Evolutionary conservation across 2,888 invertebrate species (phyloP).

Genomic region (Neelides folsomi): DNA sequence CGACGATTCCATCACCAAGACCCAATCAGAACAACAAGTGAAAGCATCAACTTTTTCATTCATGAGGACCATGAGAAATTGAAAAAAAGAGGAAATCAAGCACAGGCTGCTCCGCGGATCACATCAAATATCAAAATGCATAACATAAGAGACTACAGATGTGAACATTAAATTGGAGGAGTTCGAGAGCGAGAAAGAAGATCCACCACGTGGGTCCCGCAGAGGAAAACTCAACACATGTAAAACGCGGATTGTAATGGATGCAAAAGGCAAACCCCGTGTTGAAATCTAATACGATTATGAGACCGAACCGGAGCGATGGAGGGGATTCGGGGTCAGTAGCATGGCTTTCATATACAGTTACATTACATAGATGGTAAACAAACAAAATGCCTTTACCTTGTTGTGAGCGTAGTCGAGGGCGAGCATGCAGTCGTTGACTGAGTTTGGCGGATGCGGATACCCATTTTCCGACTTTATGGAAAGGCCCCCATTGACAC

Average conservation of each 20-base stretch:
- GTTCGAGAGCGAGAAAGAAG: slow-evolving; percentile 15
- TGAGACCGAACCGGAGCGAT: background rate
- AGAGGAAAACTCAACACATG: slow-evolving; percentile 13
- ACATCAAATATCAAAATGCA: too few relatives aligned
- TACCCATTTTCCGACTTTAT: slow-evolving; percentile 34
- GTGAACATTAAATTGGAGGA: too few relatives aligned
- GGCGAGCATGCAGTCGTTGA: slow-evolving; percentile 55
- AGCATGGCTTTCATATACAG: too few relatives aligned
- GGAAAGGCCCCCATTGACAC: slow-evolving; percentile 20
- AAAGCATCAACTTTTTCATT: too few relatives aligned
- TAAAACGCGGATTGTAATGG: background rate
- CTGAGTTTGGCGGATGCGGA: slow-evolving; percentile 18
- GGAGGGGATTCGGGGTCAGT: background rate
- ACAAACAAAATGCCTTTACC: slow-evolving; percentile 38
- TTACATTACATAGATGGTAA: background rate
- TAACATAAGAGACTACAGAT: too few relatives aligned
- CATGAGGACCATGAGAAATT: too few relatives aligned
- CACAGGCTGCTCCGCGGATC: slow-evolving; percentile 1
- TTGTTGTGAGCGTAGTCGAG: slow-evolving; percentile 55
- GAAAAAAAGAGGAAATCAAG: too few relatives aligned
- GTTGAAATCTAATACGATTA: background rate
- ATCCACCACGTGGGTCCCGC: slow-evolving; percentile 21
- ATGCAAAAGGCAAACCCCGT: background rate
- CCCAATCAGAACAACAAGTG: too few relatives aligned
- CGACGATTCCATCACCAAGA: too few relatives aligned